A percentile compares a stretch with the other conserved stretches of the same genome.
Evolutionary conservation across 2,113 vertebrate genomes (phyloP).

Genomic region (Eonycteris spelaea): DNA sequence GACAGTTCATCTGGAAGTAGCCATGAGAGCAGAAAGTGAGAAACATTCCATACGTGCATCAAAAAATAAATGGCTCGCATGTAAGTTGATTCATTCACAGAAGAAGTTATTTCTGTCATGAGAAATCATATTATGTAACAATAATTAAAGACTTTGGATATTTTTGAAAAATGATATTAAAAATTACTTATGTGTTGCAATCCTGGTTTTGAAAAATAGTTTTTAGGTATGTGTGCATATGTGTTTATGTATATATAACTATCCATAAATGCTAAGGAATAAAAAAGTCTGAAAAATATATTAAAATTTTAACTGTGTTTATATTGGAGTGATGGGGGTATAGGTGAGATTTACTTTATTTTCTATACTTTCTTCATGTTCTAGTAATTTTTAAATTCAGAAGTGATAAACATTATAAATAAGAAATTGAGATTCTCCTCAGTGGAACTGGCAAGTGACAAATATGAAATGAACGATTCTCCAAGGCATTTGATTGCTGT

Average conservation of each 20-base stretch:
- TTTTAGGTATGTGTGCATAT: not conserved
- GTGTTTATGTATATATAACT: not conserved
- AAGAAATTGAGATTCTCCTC: conserved; percentile 1
- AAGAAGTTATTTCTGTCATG: not conserved
- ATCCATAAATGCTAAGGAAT: not conserved
- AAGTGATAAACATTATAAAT: not conserved
- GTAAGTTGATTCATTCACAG: not conserved
- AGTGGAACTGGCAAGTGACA: conserved; percentile 17
- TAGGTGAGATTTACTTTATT: not conserved
- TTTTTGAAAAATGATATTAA: not conserved
- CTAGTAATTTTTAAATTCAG: not conserved
- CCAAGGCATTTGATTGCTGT: conserved; percentile 47
- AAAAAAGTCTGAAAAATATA: not conserved
- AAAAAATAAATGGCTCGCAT: not conserved
- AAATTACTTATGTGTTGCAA: not conserved
- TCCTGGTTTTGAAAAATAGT: not conserved
- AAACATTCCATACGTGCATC: not conserved
- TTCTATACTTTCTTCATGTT: not conserved
- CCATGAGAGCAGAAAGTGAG: not conserved
- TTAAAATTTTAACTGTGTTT: not conserved
- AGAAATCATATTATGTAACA: not conserved
- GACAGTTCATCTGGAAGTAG: not conserved
- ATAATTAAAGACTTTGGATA: not conserved
- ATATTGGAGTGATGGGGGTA: not conserved
- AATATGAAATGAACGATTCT: conserved; percentile 22